phyloP scores from a whole-genome alignment of 2,888 invertebrate species.

The Watsonalla cultraria region DNA sequence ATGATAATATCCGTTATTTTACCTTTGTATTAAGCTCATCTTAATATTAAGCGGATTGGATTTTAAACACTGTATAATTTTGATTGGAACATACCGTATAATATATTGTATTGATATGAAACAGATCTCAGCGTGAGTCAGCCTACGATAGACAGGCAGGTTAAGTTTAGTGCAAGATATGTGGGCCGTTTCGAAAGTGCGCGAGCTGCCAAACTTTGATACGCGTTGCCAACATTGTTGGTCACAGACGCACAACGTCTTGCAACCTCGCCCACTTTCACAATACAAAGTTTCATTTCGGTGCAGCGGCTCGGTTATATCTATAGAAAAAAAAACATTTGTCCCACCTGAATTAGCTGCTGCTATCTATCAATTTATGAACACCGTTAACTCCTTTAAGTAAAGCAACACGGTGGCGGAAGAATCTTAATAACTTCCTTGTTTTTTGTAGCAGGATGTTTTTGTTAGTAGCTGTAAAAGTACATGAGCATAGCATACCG shows the following conservation, averaged over 20 bases:
- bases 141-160: slow-evolving; percentile 33
- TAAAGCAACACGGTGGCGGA: not conserved
- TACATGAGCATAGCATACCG: slow-evolving; percentile 17
- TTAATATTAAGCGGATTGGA: not conserved
- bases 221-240: slow-evolving; percentile 50
- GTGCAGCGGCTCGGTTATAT: not conserved
- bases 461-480: not conserved
- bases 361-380: not conserved
- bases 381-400: too few species aligned
- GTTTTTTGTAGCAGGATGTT: not conserved
- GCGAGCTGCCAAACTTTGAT: slow-evolving; percentile 62
- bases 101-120: not conserved
- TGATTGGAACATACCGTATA: not conserved
- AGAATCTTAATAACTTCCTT: not conserved
- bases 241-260: slow-evolving; percentile 27
- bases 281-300: slow-evolving; percentile 25
- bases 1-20: not conserved
- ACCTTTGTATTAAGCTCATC: not conserved
- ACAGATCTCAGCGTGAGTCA: slow-evolving; percentile 29
- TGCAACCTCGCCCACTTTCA: slow-evolving; percentile 35
- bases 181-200: slow-evolving; percentile 56
- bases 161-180: slow-evolving; percentile 39
- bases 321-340: not conserved
- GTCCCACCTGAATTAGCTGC: not conserved
- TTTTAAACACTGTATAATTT: not conserved